These are phyloP conservation scores for Cossypha niveicapilla DNA, from an alignment of 2,797 vertebrate species.

Conservation along the genomic window DNA sequence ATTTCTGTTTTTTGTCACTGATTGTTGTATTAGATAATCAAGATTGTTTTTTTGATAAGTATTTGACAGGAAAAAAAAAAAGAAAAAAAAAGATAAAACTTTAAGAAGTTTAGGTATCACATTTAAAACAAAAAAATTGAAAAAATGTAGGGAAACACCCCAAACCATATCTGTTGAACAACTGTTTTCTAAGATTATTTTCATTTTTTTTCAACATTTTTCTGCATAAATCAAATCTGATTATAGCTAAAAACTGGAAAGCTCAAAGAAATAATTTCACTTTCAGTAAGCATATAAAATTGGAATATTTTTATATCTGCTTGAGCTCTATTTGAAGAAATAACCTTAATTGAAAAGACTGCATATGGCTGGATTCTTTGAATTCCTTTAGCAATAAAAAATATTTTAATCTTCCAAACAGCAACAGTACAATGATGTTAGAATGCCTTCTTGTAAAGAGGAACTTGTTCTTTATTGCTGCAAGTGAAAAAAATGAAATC, in stretches of 20 bases:
- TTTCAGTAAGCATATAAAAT: not conserved
- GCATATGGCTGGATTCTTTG: not conserved
- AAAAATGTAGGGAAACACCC: not conserved
- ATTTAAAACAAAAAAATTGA: not conserved
- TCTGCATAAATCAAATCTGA: not conserved
- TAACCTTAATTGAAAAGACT: not conserved
- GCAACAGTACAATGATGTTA: not conserved
- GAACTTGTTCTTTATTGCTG: not conserved
- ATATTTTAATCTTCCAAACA: not conserved
- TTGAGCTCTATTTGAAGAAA: not conserved
- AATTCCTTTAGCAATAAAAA: not conserved
- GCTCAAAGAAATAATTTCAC: not conserved
- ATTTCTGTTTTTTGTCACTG: constrained; percentile 16
- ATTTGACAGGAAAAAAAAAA: not conserved
- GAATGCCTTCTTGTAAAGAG: not conserved
- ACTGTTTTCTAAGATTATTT: not conserved
- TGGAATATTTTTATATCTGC: not conserved
- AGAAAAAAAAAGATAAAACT: not conserved
- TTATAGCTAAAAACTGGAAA: not conserved
- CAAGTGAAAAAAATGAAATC: not conserved
- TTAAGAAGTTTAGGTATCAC: not conserved
- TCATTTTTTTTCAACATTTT: not conserved
- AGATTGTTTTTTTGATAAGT: not conserved
- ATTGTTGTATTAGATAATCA: constrained; percentile 41
- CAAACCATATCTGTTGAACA: not conserved